These are phyloP conservation scores for Nyctereutes procyonoides DNA, from an alignment of 2,113 vertebrate species.

Conservation along the genomic window DNA sequence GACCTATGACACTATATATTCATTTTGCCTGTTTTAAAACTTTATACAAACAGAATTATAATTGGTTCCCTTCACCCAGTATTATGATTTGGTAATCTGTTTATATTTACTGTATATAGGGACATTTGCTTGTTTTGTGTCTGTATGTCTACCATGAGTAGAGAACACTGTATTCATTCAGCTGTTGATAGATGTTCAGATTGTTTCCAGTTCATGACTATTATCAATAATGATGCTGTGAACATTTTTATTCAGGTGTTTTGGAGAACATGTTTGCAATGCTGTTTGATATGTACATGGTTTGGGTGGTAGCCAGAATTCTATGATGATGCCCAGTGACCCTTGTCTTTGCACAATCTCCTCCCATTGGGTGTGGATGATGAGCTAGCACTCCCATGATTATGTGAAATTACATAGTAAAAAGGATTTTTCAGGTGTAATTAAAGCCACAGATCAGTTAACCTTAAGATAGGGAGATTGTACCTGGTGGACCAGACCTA, in stretches of 20 bases:
- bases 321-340: not conserved
- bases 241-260: slow-evolving; percentile 18
- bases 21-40: slow-evolving; percentile 30
- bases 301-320: not conserved
- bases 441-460: not conserved
- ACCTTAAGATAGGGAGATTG: not conserved
- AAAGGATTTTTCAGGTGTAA: not conserved
- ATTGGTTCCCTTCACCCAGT: not conserved
- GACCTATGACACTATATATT: slow-evolving; percentile 11
- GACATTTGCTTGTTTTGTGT: not conserved
- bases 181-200: not conserved
- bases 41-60: not conserved
- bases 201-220: not conserved
- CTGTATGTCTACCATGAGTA: not conserved
- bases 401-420: slow-evolving; percentile 20
- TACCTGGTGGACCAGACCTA: not conserved
- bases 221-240: not conserved
- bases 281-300: not conserved
- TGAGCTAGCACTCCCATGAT: not conserved
- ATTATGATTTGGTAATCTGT: slow-evolving; percentile 25
- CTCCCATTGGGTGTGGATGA: not conserved
- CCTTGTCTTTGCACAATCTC: not conserved
- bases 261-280: not conserved
- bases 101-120: not conserved
- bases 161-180: not conserved